Evolutionary conservation across 2,888 invertebrate species (phyloP), one percentile per base, ranked within the genome.

Genomic region (Saturnia pavonia): DNA sequence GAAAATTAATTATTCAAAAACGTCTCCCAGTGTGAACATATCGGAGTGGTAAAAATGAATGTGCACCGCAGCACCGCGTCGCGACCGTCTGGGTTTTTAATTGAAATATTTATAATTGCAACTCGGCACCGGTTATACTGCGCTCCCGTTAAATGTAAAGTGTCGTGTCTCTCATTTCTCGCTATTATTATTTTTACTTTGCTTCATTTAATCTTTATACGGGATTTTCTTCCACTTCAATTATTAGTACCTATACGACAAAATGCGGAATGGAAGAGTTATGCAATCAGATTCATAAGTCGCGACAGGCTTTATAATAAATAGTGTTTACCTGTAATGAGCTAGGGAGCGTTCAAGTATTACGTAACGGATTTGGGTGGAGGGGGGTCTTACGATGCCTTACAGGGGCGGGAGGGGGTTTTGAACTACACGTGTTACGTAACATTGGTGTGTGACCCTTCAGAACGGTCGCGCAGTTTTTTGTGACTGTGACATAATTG

Each of bases 91-190:
- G 74, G 73, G 73, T 77, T 77, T 76, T 77, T 77, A 77, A 79
- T 79, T 79, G 75, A 79, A 77, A 77, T 77, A 79, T 77, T 76
- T 74, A 75, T 77, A 79, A 79, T 79, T 77, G 74, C 73, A 67
- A 69, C 69, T 65, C 54, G 14, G 51, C 34, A 48, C 8, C 71
- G 68, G 67, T 70, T 57, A 25, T 57, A 67, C 60, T 48, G 45
- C 57, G 60, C 27, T 60, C 34, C 40, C 48, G 63, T 68, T 68
- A 51, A 63, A 68, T 63, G 63, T 68, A 65, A 68, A 71, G 68
- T 68, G 68, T 68, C 22, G 48, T 63, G 48, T 42, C 54, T 22
- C 19, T 40, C 40, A 34, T 57, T 60, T 68, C 65, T 68, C 68
- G 60, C 63, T 42, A 69, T 68, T 68, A 65, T 71, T 68, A 57